Conservation (phyloP, 2,888 invertebrate genomes). For the Prosopocoilus inquinatus region DNA sequence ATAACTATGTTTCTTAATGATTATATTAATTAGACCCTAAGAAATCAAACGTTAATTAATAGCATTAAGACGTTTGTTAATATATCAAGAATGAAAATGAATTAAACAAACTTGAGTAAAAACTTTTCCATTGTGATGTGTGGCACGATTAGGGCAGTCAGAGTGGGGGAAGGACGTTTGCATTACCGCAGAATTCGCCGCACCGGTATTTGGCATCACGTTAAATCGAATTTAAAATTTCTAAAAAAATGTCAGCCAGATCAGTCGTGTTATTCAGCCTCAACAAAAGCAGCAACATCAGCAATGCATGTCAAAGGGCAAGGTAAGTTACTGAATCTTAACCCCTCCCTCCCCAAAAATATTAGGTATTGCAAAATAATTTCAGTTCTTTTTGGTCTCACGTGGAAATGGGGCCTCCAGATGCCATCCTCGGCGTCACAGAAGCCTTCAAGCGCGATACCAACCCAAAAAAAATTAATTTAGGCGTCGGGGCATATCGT, state of each 20-base stretch:
- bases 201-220: not conserved
- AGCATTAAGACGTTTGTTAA: too few relatives aligned
- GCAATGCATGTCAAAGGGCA: slow-evolving; percentile 22
- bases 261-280: slow-evolving; percentile 23
- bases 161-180: not conserved
- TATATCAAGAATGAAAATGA: too few relatives aligned
- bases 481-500: slow-evolving; percentile 95
- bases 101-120: not conserved
- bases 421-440: slow-evolving; percentile 95
- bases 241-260: slow-evolving; percentile 27
- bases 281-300: slow-evolving; percentile 25
- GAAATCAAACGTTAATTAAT: too few relatives aligned
- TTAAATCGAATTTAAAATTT: not conserved
- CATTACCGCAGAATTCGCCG: not conserved
- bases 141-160: not conserved
- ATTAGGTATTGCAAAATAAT: slow-evolving; percentile 17
- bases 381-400: slow-evolving; percentile 80
- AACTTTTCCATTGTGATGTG: not conserved
- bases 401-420: slow-evolving; percentile 96
- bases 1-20: too few relatives aligned
- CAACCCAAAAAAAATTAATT: slow-evolving; percentile 92
- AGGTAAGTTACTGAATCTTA: slow-evolving; percentile 22
- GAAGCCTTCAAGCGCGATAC: slow-evolving; percentile 92
- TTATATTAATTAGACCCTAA: too few relatives aligned
- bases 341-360: not conserved